A percentile compares a stretch with the other conserved stretches of the same genome.
These are phyloP conservation scores for Notothenia rossii DNA, from an alignment of 2,113 vertebrate genomes.

Conservation along the genomic window DNA sequence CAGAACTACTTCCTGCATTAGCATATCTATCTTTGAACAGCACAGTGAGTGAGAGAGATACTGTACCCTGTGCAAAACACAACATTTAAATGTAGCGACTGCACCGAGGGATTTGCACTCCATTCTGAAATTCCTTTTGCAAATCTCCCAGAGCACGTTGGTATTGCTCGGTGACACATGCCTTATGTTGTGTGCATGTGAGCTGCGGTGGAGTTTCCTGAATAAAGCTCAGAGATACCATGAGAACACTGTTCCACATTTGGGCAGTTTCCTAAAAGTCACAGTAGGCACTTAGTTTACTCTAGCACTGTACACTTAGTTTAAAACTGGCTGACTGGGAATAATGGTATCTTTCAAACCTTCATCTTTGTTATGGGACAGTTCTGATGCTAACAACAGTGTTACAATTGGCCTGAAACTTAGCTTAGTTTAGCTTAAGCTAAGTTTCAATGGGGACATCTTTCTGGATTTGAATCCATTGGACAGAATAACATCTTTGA, in stretches of 20 bases:
- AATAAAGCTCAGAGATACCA: background rate
- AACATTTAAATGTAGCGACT: slow-evolving; percentile 49
- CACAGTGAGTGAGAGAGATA: slow-evolving; percentile 51
- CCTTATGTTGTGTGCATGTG: slow-evolving; percentile 9
- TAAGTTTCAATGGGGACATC: no score
- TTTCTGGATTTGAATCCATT: no score
- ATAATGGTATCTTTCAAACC: slow-evolving; percentile 3
- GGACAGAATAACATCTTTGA: no score
- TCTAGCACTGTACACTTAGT: no score
- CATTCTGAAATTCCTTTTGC: slow-evolving; percentile 61
- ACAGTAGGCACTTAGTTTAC: background rate
- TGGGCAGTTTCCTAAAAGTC: slow-evolving; percentile 16
- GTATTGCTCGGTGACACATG: slow-evolving; percentile 48
- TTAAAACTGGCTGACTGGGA: no score
- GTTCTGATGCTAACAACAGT: background rate
- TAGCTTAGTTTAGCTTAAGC: no score
- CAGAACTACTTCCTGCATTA: slow-evolving; percentile 59
- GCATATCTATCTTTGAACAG: slow-evolving; percentile 68
- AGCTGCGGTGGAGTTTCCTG: slow-evolving; percentile 17
- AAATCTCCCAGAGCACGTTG: slow-evolving; percentile 62
- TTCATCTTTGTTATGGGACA: background rate
- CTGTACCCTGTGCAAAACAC: slow-evolving; percentile 55
- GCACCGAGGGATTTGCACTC: slow-evolving; percentile 64
- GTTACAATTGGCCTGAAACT: background rate
- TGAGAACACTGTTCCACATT: background rate